Conservation (phyloP, 2,888 invertebrate species). For the Eulithis testata region DNA sequence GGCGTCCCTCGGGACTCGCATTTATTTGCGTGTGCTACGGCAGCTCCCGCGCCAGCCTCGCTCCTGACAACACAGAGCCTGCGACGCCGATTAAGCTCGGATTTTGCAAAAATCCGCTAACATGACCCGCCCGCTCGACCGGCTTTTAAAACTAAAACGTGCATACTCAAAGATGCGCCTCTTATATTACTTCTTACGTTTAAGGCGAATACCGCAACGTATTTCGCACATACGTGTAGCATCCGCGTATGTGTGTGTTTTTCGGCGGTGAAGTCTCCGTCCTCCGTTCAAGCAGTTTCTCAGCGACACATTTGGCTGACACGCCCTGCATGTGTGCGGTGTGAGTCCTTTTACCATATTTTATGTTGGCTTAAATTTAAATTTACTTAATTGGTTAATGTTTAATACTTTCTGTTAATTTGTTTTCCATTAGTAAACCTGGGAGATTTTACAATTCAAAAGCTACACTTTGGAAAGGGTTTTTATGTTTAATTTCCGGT, state of each 20-base stretch:
- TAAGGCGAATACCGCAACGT: slow-evolving; percentile 80
- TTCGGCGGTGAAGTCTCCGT: slow-evolving; percentile 65
- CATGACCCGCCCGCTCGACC: slow-evolving; percentile 78
- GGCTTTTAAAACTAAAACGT: slow-evolving; percentile 82
- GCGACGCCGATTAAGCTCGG: slow-evolving; percentile 61
- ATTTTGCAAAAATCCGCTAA: slow-evolving; percentile 68
- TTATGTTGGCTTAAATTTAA: slow-evolving; percentile 46
- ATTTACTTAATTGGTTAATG: slow-evolving; percentile 28
- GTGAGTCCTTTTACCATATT: slow-evolving; percentile 57
- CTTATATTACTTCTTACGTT: slow-evolving; percentile 84
- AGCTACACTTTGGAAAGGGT: slow-evolving; percentile 11
- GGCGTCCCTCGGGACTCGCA: slow-evolving; percentile 49
- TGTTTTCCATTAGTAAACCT: slow-evolving; percentile 28
- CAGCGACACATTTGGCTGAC: slow-evolving; percentile 55
- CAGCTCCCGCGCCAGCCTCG: slow-evolving; percentile 28
- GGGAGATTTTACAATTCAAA: slow-evolving; percentile 19
- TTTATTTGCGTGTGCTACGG: slow-evolving; percentile 9
- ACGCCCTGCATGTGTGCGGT: slow-evolving; percentile 47
- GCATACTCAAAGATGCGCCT: slow-evolving; percentile 83
- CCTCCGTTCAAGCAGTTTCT: slow-evolving; percentile 47
- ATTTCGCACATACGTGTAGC: slow-evolving; percentile 75
- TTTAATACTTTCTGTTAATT: slow-evolving; percentile 30
- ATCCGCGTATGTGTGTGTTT: slow-evolving; percentile 64
- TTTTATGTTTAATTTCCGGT: slow-evolving; percentile 3
- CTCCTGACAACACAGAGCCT: slow-evolving; percentile 48